A percentile compares a stretch with the other conserved stretches of the same genome.
phyloP scores from a whole-genome alignment of 2,888 invertebrate species.

The Apocheima hispidaria region DNA sequence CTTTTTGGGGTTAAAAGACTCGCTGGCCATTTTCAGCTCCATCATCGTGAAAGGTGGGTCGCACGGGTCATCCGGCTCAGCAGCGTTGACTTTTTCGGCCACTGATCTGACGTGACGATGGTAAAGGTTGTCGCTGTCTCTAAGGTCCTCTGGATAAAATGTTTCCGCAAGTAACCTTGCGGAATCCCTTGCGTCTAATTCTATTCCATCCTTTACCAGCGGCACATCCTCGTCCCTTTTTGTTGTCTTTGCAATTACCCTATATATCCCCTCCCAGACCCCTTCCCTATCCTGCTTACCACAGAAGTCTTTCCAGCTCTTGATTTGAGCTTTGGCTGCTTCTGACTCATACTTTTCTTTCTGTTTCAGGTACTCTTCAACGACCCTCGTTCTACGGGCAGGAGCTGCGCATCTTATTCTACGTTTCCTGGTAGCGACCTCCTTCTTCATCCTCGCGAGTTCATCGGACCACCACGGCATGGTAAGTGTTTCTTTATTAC shows the following conservation, averaged over 20 bases:
- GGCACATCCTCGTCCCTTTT: neutral
- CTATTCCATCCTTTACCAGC: neutral
- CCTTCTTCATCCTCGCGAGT: neutral
- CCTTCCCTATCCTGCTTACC: constrained; percentile 31
- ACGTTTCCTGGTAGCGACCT: neutral
- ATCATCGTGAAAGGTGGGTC: constrained; percentile 36
- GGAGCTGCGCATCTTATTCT: neutral
- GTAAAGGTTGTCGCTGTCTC: too few species aligned
- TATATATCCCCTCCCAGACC: too few species aligned
- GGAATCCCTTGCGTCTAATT: neutral
- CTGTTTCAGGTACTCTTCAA: neutral
- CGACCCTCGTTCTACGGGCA: neutral
- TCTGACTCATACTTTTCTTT: neutral
- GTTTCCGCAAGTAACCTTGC: neutral
- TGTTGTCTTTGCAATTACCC: neutral
- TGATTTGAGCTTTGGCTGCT: constrained; percentile 20
- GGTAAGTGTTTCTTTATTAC: too few species aligned
- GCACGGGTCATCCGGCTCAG: neutral
- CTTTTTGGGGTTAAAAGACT: neutral
- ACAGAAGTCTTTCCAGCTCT: constrained; percentile 31
- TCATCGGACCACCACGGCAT: neutral
- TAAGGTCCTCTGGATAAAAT: neutral
- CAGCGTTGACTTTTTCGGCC: neutral
- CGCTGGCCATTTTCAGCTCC: constrained; percentile 10
- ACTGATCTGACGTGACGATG: neutral